Percentiles rank a stretch among this genome's conserved stretches.
phyloP scores from a whole-genome alignment of 2,113 vertebrate species.

The Microtus ochrogaster region DNA sequence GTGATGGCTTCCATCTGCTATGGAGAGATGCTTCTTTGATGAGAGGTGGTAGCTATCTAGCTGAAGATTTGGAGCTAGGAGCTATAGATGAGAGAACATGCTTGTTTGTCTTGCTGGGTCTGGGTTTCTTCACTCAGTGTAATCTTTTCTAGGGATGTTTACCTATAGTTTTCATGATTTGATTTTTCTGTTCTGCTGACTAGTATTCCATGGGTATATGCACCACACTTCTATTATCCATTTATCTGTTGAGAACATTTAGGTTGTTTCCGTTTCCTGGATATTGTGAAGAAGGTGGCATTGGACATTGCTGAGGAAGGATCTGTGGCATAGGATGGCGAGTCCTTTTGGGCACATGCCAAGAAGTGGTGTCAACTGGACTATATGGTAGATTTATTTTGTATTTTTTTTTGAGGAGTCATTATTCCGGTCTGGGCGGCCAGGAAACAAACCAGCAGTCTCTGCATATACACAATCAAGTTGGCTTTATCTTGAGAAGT shows the following conservation, averaged over 20 bases:
- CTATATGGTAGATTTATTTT: not conserved
- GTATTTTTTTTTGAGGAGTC: not conserved
- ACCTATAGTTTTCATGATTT: not conserved
- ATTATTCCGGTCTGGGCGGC: too few species aligned
- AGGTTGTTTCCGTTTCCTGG: not conserved
- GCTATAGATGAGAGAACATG: not conserved
- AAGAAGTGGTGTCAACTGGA: not conserved
- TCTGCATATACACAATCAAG: not conserved
- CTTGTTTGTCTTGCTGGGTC: not conserved
- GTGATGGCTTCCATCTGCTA: not conserved
- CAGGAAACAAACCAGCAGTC: too few species aligned
- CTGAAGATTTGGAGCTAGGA: not conserved
- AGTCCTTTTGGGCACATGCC: not conserved
- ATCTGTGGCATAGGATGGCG: not conserved
- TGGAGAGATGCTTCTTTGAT: not conserved
- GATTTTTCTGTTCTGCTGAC: not conserved
- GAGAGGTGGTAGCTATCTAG: not conserved
- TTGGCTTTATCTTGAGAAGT: not conserved
- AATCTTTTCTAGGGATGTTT: not conserved
- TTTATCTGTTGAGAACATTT: not conserved
- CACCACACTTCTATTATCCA: too few species aligned
- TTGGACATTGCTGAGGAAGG: not conserved
- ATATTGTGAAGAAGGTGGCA: not conserved
- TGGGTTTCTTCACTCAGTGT: not conserved
- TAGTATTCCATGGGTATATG: too few species aligned